A percentile compares a stretch with the other conserved stretches of the same genome.
phyloP scores from a whole-genome alignment of 2,888 invertebrate species.

The Lampropteryx suffumata region DNA sequence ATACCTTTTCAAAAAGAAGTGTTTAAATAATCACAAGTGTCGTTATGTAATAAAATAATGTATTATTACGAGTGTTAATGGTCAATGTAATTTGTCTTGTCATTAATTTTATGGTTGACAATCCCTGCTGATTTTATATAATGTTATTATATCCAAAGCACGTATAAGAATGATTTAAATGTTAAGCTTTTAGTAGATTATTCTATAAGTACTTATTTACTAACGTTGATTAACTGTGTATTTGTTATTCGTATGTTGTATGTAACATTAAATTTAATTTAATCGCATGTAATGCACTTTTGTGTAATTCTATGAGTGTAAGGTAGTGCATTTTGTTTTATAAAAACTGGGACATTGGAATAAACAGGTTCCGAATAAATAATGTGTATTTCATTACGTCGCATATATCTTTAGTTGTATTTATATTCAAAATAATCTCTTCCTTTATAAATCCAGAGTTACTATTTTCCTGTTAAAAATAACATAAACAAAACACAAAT shows the following conservation, averaged over 20 bases:
- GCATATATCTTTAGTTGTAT: background rate
- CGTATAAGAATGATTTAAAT: conserved; percentile 43
- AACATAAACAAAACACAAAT: too few species aligned
- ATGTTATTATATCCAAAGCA: conserved; percentile 52
- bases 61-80: conserved; percentile 18
- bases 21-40: conserved; percentile 6
- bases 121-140: conserved; percentile 38
- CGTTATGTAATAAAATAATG: conserved; percentile 10
- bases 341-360: conserved; percentile 60
- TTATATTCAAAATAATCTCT: too few species aligned
- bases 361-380: conserved; percentile 58
- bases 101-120: conserved; percentile 16
- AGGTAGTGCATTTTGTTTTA: conserved; percentile 67
- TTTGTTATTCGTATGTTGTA: conserved; percentile 46
- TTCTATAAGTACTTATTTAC: conserved; percentile 53
- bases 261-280: conserved; percentile 49
- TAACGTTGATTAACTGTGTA: conserved; percentile 47
- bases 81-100: conserved; percentile 17
- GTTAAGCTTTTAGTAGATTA: conserved; percentile 49
- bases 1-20: background rate
- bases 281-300: conserved; percentile 70
- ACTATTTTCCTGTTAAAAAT: too few species aligned
- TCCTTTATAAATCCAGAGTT: too few species aligned
- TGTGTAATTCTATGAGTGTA: conserved; percentile 59
- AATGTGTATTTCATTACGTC: conserved; percentile 31